Evolutionary conservation across 2,113 vertebrate genomes (phyloP).

Genomic region (Erinaceus europaeus): DNA sequence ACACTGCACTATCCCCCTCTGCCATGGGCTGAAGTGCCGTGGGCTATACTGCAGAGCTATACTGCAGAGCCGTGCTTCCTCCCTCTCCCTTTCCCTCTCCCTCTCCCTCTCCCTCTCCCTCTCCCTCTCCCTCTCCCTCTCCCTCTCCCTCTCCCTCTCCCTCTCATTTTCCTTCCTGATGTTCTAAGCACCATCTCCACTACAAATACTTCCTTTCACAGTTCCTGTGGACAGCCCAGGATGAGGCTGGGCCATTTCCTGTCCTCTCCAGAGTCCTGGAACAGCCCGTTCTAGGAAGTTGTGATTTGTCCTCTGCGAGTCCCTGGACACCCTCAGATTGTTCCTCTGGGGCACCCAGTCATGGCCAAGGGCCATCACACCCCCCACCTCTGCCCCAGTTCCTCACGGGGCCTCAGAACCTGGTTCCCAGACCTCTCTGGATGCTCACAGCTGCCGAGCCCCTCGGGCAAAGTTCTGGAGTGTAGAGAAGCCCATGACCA

Average conservation of each 20-base stretch:
- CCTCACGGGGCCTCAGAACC: slow-evolving; percentile 11
- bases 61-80: too few species aligned
- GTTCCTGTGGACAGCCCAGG: slow-evolving; percentile 58
- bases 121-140: background rate
- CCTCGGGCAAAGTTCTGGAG: background rate
- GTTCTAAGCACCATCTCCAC: background rate
- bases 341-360: slow-evolving; percentile 64
- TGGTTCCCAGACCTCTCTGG: background rate
- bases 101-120: background rate
- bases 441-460: too few species aligned
- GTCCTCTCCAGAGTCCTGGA: slow-evolving; percentile 58
- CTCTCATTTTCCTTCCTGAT: slow-evolving; percentile 9
- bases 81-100: too few species aligned
- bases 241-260: slow-evolving; percentile 59
- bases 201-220: slow-evolving; percentile 54
- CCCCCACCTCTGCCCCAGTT: slow-evolving; percentile 53
- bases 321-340: slow-evolving; percentile 60
- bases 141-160: slow-evolving; percentile 14
- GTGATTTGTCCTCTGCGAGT: slow-evolving; percentile 66
- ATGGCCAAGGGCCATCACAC: slow-evolving; percentile 35
- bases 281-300: slow-evolving; percentile 69
- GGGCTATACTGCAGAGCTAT: too few species aligned
- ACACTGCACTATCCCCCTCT: too few species aligned
- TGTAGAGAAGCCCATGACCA: too few species aligned
- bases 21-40: too few species aligned